These are phyloP conservation scores for Saccopteryx bilineata DNA, from an alignment of 2,113 vertebrate species.

Conservation along the genomic window DNA sequence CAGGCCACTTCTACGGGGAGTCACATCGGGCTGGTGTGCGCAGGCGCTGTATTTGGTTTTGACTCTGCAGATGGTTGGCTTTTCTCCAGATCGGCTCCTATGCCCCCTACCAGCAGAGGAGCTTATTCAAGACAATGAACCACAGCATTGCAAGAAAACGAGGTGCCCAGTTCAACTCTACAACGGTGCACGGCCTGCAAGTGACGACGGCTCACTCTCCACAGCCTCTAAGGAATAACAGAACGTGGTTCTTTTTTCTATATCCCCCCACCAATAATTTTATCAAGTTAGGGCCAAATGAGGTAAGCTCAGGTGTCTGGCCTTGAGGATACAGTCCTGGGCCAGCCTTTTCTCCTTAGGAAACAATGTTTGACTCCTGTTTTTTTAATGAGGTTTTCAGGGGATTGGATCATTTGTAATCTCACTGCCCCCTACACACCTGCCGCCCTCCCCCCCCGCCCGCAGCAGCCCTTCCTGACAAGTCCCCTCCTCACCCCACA, in stretches of 20 bases:
- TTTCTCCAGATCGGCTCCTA: constrained; percentile 34
- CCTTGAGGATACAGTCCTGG: not conserved
- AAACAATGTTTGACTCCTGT: not conserved
- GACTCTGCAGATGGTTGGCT: not conserved
- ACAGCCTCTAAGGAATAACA: not conserved
- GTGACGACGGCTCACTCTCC: not conserved
- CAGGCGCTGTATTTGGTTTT: not conserved
- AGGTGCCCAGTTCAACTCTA: constrained; percentile 10
- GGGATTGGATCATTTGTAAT: not conserved
- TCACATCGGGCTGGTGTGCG: not conserved
- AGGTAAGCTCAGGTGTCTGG: not conserved
- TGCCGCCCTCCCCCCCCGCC: too few relatives aligned
- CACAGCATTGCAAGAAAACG: not conserved
- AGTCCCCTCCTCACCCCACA: not conserved
- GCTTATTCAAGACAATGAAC: constrained; percentile 29
- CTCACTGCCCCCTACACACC: too few relatives aligned
- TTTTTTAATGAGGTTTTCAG: not conserved
- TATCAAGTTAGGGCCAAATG: not conserved
- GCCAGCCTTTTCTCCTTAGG: not conserved
- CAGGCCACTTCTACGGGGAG: not conserved
- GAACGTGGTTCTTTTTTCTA: not conserved
- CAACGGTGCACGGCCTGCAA: not conserved
- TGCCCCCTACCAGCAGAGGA: not conserved
- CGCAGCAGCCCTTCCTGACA: not conserved
- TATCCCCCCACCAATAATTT: not conserved